phyloP scores from a whole-genome alignment of 53 echinoderm and acorn worm genomes.

The Henricia sp. region DNA sequence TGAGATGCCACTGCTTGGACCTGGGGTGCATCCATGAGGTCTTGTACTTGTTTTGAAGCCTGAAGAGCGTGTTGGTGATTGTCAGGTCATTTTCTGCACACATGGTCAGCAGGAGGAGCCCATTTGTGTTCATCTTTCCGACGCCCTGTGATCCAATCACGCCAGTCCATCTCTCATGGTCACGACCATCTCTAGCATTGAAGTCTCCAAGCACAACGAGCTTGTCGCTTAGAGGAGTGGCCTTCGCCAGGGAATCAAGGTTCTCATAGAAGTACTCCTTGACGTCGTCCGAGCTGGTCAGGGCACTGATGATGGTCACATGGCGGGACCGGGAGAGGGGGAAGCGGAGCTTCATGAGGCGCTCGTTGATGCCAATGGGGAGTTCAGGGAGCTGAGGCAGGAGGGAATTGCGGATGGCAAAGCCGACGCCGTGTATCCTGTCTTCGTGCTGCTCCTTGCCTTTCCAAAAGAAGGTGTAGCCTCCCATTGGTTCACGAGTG shows the following conservation, averaged over 20 bases:
- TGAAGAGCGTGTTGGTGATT: constrained; percentile 56
- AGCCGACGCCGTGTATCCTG: constrained; percentile 11
- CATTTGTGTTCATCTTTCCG: constrained; percentile 49
- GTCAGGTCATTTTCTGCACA: constrained; percentile 39
- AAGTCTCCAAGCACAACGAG: constrained; percentile 52
- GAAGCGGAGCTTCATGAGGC: constrained; percentile 38
- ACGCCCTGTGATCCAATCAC: constrained; percentile 48
- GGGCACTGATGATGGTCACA: constrained; percentile 34
- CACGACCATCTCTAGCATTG: constrained; percentile 49
- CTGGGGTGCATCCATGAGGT: constrained; percentile 66
- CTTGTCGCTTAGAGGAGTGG: constrained; percentile 23
- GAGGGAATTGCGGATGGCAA: constrained; percentile 26
- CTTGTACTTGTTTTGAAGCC: constrained; percentile 4
- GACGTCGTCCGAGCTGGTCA: constrained; percentile 26
- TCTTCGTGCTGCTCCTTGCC: constrained; percentile 1
- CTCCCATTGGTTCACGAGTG: neutral
- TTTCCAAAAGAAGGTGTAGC: constrained; percentile 52
- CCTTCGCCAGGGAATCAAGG: neutral
- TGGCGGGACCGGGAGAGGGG: neutral
- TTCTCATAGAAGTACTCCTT: constrained; percentile 34
- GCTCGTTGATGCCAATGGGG: constrained; percentile 27
- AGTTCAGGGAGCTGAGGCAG: constrained; percentile 26
- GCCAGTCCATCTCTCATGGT: neutral
- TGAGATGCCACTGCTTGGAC: constrained; percentile 50
- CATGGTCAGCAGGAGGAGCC: constrained; percentile 21